Percentiles rank a stretch among this genome's conserved stretches.
phyloP scores from a whole-genome alignment of 1,140 invertebrate species.

The Oncopeltus fasciatus region DNA sequence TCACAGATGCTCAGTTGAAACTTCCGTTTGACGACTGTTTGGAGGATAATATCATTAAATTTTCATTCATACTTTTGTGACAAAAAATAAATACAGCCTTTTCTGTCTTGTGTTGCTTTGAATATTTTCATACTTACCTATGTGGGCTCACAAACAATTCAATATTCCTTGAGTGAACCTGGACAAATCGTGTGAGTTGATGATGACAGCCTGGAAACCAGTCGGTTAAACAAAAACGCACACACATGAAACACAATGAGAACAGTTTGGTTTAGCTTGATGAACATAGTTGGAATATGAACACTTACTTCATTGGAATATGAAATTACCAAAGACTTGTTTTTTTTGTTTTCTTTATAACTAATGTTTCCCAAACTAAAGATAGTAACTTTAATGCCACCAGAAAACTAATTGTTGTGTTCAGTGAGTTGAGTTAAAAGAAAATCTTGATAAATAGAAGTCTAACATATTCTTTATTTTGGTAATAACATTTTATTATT shows the following conservation, averaged over 20 bases:
- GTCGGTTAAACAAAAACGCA: slow-evolving; percentile 2
- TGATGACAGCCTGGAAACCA: slow-evolving; percentile 2
- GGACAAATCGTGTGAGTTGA: not conserved
- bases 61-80: not conserved
- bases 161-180: slow-evolving; percentile 4
- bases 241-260: slow-evolving; percentile 8
- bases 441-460: too few species aligned
- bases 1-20: too few species aligned
- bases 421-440: too few species aligned
- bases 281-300: not conserved
- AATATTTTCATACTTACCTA: not conserved
- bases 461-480: too few species aligned
- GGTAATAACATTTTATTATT: too few species aligned
- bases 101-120: slow-evolving; percentile 1
- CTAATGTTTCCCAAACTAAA: too few species aligned
- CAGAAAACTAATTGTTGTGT: too few species aligned
- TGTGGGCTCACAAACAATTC: not conserved
- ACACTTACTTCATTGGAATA: not conserved
- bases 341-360: too few species aligned
- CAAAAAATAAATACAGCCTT: not conserved
- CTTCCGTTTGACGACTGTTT: too few species aligned
- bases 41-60: too few species aligned
- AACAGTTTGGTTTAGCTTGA: slow-evolving; percentile 4
- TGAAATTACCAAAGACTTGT: too few species aligned
- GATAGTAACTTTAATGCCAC: too few species aligned